phyloP scores from a whole-genome alignment of 2,797 vertebrate species.

The Gymnodraco acuticeps region DNA sequence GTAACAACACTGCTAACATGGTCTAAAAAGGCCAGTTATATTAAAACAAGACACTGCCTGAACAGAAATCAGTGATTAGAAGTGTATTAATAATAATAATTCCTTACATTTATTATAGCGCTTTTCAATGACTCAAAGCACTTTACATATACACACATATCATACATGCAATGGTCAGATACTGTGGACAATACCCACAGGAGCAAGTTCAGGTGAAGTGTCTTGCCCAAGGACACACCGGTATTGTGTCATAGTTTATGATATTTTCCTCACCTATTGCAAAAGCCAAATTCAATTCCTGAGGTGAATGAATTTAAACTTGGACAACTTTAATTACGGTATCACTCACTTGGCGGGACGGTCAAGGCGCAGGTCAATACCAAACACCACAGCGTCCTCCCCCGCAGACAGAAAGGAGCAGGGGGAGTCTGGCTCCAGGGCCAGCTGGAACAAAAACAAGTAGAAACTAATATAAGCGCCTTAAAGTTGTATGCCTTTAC shows the following conservation, averaged over 20 bases:
- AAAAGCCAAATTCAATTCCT: not conserved
- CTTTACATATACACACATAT: too few relatives aligned
- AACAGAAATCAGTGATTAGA: not conserved
- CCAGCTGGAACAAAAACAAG: slow-evolving; percentile 83
- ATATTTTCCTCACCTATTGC: not conserved
- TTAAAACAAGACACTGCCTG: not conserved
- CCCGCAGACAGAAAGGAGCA: slow-evolving; percentile 97
- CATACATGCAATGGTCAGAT: too few relatives aligned
- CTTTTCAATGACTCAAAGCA: too few relatives aligned
- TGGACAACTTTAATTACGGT: not conserved
- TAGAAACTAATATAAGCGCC: not conserved
- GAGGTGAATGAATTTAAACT: not conserved
- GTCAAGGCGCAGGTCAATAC: slow-evolving; percentile 94
- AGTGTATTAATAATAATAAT: too few relatives aligned
- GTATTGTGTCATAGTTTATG: not conserved
- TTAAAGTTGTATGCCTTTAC: not conserved
- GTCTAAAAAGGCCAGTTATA: not conserved
- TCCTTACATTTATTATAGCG: too few relatives aligned
- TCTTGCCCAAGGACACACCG: too few relatives aligned
- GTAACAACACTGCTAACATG: not conserved
- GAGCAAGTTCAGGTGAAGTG: too few relatives aligned
- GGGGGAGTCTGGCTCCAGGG: slow-evolving; percentile 95
- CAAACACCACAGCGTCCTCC: slow-evolving; percentile 96
- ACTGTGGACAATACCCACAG: too few relatives aligned
- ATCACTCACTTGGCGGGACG: slow-evolving; percentile 93